Evolutionary conservation across 2,797 vertebrate genomes (phyloP).

Genomic region (Hephaestus fuliginosus): DNA sequence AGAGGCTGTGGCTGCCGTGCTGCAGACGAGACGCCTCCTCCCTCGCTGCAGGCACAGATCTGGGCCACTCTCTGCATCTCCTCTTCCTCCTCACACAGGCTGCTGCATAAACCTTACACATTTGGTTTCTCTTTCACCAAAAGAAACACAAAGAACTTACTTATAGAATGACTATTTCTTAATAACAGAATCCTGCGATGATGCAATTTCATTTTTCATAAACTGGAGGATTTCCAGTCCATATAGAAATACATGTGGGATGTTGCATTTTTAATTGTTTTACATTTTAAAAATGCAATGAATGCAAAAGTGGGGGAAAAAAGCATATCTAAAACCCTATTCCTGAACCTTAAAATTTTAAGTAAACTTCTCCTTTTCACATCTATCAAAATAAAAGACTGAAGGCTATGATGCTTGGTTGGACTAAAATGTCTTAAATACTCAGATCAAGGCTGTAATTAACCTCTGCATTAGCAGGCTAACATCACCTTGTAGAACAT

Average conservation of each 20-base stretch:
- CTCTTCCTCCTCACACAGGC: conserved; percentile 19
- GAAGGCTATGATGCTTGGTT: neutral
- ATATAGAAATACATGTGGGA: neutral
- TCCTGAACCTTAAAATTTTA: neutral
- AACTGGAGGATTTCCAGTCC: neutral
- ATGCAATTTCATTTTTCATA: neutral
- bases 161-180: too few relatives aligned
- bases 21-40: conserved; percentile 28
- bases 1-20: conserved; percentile 21
- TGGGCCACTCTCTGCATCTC: conserved; percentile 29
- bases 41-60: conserved; percentile 35
- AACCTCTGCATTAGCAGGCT: too few relatives aligned
- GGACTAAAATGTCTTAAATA: neutral
- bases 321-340: neutral
- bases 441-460: too few relatives aligned
- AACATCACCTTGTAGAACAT: too few relatives aligned
- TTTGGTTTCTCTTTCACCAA: conserved; percentile 46
- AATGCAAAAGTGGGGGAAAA: neutral
- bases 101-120: conserved; percentile 32
- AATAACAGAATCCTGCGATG: neutral
- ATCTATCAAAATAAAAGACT: neutral
- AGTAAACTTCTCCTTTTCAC: neutral
- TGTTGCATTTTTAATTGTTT: neutral
- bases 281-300: neutral
- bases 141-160: neutral